Base-by-base conservation (phyloP, 2,888 invertebrate genomes). In the Harpagoxenus sublaevis region DNA sequence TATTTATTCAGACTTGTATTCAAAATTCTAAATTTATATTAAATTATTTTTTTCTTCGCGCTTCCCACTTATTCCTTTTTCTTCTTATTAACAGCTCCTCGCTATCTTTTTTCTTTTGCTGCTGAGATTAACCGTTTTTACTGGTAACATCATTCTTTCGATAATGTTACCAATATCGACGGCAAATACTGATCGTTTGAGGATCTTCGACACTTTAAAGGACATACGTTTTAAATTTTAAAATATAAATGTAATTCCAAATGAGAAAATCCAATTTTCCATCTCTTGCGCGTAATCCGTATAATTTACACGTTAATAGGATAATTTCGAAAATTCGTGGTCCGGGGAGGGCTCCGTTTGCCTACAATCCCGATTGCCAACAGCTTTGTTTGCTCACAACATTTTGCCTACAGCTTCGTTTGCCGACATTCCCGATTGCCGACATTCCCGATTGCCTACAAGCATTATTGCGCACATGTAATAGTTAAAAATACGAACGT, bases 81-180 rank as follows among this genome's bases (percentile, higher is more conserved):
- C 57, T 78, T 68, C 31, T 51, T 70, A 73, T 75, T 70, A 68
- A 87, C 23, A 65, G 48, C 23, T 82, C 77, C 85, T 73, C n/a
- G 42, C 28, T 31, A 39, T 23, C 39, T 23, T 60, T 57, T 86
- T 15, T 4, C 15, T 12, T 57, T 88, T 68, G 1, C 12, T 31
- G 31, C 75, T 62, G n/a, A 12, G 8, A 82, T 35, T 12, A 12
- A 70, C 2, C 8, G n/a, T 31, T 42, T 4, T 35, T 18, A 10
- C 2, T 60, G 8, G 28, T 62, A 68, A 63, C 63, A 53, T 53
- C 12, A 18, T 51, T 35, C 2, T 18, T 31, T 48, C 23, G 6
- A 55, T 28, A 39, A 63, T 4, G 55, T 48, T 45, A 31, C 8
- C 9, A 12, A 55, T 55, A 42, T 66, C 8, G 42, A 77, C 8